These are phyloP conservation scores for Chymomyza caudatula DNA, from an alignment of 2,888 invertebrate species.

Conservation along the genomic window DNA sequence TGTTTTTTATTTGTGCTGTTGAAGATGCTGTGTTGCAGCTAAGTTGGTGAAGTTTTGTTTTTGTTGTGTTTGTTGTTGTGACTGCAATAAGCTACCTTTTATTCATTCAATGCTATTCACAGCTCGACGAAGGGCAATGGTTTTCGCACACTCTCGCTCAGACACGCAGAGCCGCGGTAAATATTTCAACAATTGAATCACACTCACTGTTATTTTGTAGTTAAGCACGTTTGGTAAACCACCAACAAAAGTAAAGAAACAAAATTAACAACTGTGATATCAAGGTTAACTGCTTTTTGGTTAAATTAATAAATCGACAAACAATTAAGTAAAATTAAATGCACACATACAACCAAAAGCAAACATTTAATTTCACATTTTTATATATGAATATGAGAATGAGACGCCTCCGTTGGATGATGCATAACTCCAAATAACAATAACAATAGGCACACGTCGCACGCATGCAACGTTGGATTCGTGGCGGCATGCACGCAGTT, in stretches of 20 bases:
- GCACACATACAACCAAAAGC: background rate
- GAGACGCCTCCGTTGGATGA: background rate
- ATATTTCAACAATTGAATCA: conserved; percentile 37
- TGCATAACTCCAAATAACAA: background rate
- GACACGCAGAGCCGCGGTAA: background rate
- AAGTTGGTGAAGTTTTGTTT: background rate
- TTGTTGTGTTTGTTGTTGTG: background rate
- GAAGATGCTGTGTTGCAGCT: background rate
- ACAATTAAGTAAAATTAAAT: conserved; percentile 10
- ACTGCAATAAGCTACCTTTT: conserved; percentile 49
- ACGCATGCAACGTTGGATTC: conserved; percentile 29
- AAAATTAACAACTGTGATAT: background rate
- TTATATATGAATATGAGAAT: background rate
- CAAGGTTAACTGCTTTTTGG: conserved; percentile 8
- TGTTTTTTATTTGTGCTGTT: background rate
- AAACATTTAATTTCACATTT: background rate
- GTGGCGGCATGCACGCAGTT: conserved; percentile 5
- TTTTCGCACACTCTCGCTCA: conserved; percentile 7
- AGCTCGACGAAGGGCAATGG: conserved; percentile 41
- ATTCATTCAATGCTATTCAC: conserved; percentile 30
- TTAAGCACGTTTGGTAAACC: conserved; percentile 26
- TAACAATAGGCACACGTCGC: conserved; percentile 39
- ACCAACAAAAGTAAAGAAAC: background rate
- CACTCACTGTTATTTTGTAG: conserved; percentile 26
- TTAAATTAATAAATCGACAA: conserved; percentile 27